Percentiles rank a stretch among this genome's conserved stretches.
These are phyloP conservation scores for Vanessa cardui DNA, from an alignment of 2,888 invertebrate species.

Conservation along the genomic window DNA sequence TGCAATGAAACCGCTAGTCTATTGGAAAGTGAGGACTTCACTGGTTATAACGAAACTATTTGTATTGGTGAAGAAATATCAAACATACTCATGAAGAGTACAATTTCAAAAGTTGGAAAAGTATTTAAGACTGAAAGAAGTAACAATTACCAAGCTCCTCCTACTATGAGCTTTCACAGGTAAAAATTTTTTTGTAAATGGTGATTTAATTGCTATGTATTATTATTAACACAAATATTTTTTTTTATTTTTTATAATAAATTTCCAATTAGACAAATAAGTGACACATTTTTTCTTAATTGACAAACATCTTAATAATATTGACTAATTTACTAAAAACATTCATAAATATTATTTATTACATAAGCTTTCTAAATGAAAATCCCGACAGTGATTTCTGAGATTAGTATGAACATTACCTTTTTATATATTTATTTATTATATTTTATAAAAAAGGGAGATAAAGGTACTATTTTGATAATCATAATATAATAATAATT, in stretches of 20 bases:
- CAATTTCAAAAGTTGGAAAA: constrained; percentile 51
- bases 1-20: constrained; percentile 61
- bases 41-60: constrained; percentile 52
- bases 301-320: too few relatives aligned
- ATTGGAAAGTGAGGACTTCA: constrained; percentile 61
- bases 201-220: not conserved
- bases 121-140: constrained; percentile 46
- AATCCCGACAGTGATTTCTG: too few relatives aligned
- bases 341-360: too few relatives aligned
- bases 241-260: constrained; percentile 24
- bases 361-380: too few relatives aligned
- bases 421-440: too few relatives aligned
- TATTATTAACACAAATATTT: not conserved
- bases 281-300: too few relatives aligned
- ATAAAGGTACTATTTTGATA: too few relatives aligned
- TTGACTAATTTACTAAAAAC: too few relatives aligned
- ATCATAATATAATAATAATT: too few relatives aligned
- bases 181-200: constrained; percentile 41
- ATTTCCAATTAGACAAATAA: too few relatives aligned
- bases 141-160: constrained; percentile 54
- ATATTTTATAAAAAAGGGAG: too few relatives aligned
- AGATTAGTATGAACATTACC: too few relatives aligned
- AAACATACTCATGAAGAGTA: constrained; percentile 51
- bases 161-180: constrained; percentile 64
- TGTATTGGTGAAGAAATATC: constrained; percentile 58